These are phyloP conservation scores for Cancer borealis DNA, from an alignment of 2,888 invertebrate species.

Conservation along the genomic window DNA sequence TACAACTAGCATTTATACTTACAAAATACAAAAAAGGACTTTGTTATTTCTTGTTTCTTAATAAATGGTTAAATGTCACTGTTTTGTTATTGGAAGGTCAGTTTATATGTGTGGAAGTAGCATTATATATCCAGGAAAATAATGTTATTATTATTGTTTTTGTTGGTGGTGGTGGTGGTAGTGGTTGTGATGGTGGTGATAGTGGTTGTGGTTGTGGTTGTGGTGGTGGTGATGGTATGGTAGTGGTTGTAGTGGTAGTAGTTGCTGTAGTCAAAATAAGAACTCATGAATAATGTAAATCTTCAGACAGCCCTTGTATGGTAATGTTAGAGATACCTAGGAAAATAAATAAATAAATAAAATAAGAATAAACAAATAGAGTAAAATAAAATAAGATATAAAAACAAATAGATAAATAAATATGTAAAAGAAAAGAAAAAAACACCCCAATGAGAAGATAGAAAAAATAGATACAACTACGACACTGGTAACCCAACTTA, in stretches of 20 bases:
- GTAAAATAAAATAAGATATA: background rate
- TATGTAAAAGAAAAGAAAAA: background rate
- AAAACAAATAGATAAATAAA: background rate
- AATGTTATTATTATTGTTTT: too few species aligned
- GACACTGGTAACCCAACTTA: background rate
- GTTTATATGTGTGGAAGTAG: background rate
- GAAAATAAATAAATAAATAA: background rate
- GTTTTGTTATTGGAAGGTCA: background rate
- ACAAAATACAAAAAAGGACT: background rate
- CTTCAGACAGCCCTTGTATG: too few species aligned
- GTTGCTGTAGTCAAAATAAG: background rate
- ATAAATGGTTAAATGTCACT: conserved; percentile 2
- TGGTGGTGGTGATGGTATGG: too few species aligned
- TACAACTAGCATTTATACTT: conserved; percentile 37
- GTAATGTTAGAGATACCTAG: background rate
- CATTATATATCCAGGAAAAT: too few species aligned
- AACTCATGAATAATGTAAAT: background rate
- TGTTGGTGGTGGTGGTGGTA: too few species aligned
- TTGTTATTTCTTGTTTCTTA: background rate
- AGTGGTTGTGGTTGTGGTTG: too few species aligned
- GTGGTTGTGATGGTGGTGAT: too few species aligned
- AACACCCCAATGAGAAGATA: background rate
- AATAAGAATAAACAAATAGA: background rate
- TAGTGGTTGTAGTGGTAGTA: too few species aligned
- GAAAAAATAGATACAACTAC: background rate